Evolutionary conservation across 1,140 invertebrate species (phyloP).

Genomic region (Drosophila kohkoa): DNA sequence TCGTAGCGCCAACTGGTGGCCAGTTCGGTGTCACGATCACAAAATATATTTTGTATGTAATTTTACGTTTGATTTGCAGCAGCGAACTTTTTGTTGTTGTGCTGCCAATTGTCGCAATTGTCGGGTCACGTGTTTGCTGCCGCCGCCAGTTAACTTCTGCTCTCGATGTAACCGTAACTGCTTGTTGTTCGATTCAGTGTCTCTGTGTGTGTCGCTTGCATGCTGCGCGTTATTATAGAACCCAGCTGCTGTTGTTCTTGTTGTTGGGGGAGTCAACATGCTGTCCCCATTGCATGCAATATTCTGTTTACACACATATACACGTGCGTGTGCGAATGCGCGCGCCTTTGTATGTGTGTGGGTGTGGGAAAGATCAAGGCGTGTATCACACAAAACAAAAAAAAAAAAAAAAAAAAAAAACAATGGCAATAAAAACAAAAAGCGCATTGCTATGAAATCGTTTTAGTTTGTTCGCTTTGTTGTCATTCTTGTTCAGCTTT

Average conservation of each 20-base stretch:
- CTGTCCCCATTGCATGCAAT: slow-evolving; percentile 68
- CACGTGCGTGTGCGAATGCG: slow-evolving; percentile 1
- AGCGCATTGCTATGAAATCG: slow-evolving; percentile 55
- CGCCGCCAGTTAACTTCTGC: slow-evolving; percentile 79
- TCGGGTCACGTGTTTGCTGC: slow-evolving; percentile 78
- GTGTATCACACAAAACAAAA: slow-evolving; percentile 48
- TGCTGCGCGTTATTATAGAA: slow-evolving; percentile 73
- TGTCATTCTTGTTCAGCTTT: slow-evolving; percentile 9
- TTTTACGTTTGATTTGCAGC: slow-evolving; percentile 40
- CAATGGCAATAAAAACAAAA: slow-evolving; percentile 54
- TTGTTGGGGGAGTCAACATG: slow-evolving; percentile 59
- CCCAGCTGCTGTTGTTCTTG: slow-evolving; percentile 33
- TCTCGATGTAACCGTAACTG: slow-evolving; percentile 71
- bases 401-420: slow-evolving; percentile 24
- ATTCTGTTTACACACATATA: slow-evolving; percentile 39
- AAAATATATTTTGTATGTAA: slow-evolving; percentile 30
- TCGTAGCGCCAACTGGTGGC: slow-evolving; percentile 31
- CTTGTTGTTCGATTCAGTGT: slow-evolving; percentile 11
- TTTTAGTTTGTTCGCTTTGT: slow-evolving; percentile 18
- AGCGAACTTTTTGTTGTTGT: slow-evolving; percentile 54
- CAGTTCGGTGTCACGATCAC: slow-evolving; percentile 16
- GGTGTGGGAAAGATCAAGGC: slow-evolving; percentile 81
- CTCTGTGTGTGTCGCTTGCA: slow-evolving; percentile 68
- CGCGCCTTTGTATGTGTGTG: slow-evolving; percentile 44
- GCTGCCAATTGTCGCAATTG: slow-evolving; percentile 79